Evolutionary conservation across 2,113 vertebrate species (phyloP).

Genomic region (Dromaius novaehollandiae): DNA sequence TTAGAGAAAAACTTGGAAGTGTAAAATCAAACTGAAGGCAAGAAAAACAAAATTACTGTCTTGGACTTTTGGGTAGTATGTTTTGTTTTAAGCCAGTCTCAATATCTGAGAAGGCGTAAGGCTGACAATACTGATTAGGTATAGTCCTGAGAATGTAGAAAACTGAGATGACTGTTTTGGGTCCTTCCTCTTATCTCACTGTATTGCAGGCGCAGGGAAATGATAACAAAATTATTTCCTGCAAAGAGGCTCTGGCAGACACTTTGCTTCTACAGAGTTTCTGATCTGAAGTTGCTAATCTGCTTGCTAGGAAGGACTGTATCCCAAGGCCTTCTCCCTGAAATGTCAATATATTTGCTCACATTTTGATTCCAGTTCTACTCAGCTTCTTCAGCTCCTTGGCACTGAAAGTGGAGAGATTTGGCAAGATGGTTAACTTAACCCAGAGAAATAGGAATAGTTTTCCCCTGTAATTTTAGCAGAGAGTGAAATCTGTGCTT

Average conservation of each 20-base stretch:
- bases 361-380: background rate
- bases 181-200: background rate
- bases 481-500: background rate
- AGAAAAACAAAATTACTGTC: background rate
- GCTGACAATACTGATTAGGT: background rate
- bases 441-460: accelerated
- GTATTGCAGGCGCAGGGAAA: background rate
- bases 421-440: background rate
- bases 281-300: background rate
- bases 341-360: accelerated
- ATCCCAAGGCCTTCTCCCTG: background rate
- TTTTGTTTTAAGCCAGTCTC: background rate
- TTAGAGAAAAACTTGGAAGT: background rate
- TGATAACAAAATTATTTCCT: background rate
- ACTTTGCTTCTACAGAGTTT: background rate
- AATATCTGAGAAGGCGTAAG: background rate
- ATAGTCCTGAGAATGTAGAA: background rate
- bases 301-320: background rate
- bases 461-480: background rate
- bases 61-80: background rate
- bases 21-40: background rate
- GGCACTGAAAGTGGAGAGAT: background rate
- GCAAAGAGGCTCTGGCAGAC: background rate
- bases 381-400: background rate
- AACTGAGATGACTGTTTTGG: background rate